phyloP scores from a whole-genome alignment of 1,140 invertebrate species.

The Ostrea edulis region DNA sequence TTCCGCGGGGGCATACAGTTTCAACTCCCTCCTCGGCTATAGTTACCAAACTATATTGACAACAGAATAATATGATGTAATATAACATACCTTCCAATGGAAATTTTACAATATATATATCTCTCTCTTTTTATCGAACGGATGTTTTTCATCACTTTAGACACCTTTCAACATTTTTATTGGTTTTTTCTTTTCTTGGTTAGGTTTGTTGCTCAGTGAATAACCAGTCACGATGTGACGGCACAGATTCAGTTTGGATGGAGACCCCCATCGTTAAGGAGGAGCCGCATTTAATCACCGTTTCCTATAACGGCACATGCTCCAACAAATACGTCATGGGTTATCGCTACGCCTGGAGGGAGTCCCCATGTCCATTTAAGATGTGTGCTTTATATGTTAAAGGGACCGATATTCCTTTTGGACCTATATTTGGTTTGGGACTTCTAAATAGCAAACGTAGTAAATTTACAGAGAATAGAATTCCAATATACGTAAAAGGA shows the following conservation, averaged over 20 bases:
- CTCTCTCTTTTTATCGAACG: too few species aligned
- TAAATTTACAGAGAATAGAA: neutral
- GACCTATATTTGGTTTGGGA: constrained; percentile 55
- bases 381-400: constrained; percentile 71
- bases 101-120: too few species aligned
- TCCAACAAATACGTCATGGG: constrained; percentile 54
- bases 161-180: too few species aligned
- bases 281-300: constrained; percentile 56
- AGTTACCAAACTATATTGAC: too few species aligned
- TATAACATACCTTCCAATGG: too few species aligned
- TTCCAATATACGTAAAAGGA: neutral
- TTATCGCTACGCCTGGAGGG: constrained; percentile 75
- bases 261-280: constrained; percentile 60
- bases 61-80: too few species aligned
- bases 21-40: too few species aligned
- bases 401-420: constrained; percentile 64
- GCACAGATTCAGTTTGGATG: constrained; percentile 59
- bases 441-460: neutral
- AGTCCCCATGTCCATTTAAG: constrained; percentile 70
- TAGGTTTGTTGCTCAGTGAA: constrained; percentile 67
- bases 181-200: neutral
- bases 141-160: too few species aligned
- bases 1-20: too few species aligned
- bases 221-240: constrained; percentile 53
- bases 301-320: constrained; percentile 54